A percentile compares a stretch with the other conserved stretches of the same genome.
Conservation (phyloP, 2,888 invertebrate genomes). For the Allygus modestus region DNA sequence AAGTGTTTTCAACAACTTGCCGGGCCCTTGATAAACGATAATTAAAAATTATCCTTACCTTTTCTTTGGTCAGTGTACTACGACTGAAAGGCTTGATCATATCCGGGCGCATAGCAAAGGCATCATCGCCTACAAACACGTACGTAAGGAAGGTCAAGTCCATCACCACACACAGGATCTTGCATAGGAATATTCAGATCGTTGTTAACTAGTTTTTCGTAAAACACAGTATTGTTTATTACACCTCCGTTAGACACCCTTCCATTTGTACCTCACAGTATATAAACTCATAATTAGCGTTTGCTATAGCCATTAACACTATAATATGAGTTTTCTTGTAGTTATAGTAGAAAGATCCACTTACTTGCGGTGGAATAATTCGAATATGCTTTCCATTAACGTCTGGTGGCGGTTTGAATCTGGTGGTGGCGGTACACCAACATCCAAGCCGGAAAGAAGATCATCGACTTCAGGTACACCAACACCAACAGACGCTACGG, state of each 20-base stretch:
- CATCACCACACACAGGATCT: background rate
- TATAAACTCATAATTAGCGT: slow-evolving; percentile 12
- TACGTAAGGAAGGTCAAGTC: slow-evolving; percentile 6
- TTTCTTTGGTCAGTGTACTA: background rate
- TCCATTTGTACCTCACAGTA: slow-evolving; percentile 10
- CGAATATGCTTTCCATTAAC: slow-evolving; percentile 6
- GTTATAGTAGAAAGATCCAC: slow-evolving; percentile 18
- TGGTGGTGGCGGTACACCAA: too few relatives aligned
- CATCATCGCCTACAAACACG: slow-evolving; percentile 35
- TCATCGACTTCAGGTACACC: too few relatives aligned
- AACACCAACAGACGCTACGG: too few relatives aligned
- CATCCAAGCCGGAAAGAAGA: too few relatives aligned
- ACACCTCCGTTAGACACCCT: slow-evolving; percentile 22
- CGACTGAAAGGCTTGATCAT: background rate
- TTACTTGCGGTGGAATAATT: background rate
- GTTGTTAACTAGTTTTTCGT: background rate
- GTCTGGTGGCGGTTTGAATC: too few relatives aligned
- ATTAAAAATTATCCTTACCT: background rate
- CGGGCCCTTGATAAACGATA: background rate
- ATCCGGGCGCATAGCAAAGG: slow-evolving; percentile 4
- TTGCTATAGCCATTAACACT: slow-evolving; percentile 9
- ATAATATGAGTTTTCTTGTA: background rate
- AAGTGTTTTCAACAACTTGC: slow-evolving; percentile 1
- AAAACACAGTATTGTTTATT: slow-evolving; percentile 1
- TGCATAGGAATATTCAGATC: slow-evolving; percentile 1